Evolutionary conservation across 2,888 invertebrate genomes (phyloP).

Genomic region (Dendrolimus pini): DNA sequence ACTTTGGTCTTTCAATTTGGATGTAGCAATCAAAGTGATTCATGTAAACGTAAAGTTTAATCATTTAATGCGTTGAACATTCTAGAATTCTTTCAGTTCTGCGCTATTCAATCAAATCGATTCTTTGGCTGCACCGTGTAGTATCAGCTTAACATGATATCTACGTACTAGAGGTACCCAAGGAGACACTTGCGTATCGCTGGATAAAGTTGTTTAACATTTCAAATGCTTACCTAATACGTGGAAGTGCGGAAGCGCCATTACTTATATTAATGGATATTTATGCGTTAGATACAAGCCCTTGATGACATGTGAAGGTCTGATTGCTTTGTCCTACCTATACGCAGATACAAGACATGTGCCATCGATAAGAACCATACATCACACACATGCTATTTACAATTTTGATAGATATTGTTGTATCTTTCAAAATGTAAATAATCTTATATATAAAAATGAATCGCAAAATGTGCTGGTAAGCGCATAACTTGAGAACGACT

Average conservation of each 20-base stretch:
- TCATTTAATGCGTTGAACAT: too few relatives aligned
- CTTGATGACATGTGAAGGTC: conserved; percentile 35
- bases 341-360: conserved; percentile 5
- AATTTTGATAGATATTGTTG: not conserved
- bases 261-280: conserved; percentile 34
- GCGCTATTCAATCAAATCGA: too few relatives aligned
- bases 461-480: too few relatives aligned
- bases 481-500: too few relatives aligned
- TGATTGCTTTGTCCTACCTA: conserved; percentile 28
- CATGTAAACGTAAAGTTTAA: too few relatives aligned
- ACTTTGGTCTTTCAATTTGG: too few relatives aligned
- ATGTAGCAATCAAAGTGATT: too few relatives aligned
- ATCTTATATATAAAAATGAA: too few relatives aligned
- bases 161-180: not conserved
- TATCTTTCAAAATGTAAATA: too few relatives aligned
- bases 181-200: conserved; percentile 1
- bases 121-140: too few relatives aligned
- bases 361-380: not conserved
- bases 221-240: conserved; percentile 4
- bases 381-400: not conserved
- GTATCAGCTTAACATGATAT: too few relatives aligned
- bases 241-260: conserved; percentile 38
- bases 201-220: conserved; percentile 1
- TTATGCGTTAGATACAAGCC: conserved; percentile 17
- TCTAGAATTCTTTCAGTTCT: too few relatives aligned